A percentile compares a stretch with the other conserved stretches of the same genome.
These are phyloP conservation scores for Ricordea florida DNA, from an alignment of 92 coral and sea anemone species.

Conservation along the genomic window DNA sequence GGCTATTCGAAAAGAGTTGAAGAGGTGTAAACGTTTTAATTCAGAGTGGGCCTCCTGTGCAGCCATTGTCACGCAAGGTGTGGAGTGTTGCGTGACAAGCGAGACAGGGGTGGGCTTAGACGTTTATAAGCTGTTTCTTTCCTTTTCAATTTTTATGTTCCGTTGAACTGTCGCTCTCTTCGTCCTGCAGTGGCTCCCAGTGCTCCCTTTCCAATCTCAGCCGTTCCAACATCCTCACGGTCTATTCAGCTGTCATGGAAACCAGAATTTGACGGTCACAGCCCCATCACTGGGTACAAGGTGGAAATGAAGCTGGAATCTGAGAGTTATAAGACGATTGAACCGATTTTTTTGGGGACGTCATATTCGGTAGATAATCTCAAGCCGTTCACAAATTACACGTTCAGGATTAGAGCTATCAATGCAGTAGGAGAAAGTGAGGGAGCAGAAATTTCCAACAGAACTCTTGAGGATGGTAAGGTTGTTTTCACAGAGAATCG, in stretches of 20 bases:
- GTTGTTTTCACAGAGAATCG: no score
- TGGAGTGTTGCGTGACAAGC: no score
- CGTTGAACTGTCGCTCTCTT: background rate
- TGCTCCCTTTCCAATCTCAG: conserved; percentile 56
- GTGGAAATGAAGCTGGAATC: conserved; percentile 46
- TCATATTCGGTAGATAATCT: conserved; percentile 47
- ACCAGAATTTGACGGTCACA: conserved; percentile 88
- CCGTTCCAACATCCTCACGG: conserved; percentile 65
- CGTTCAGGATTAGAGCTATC: conserved; percentile 60
- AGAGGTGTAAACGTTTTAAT: no score
- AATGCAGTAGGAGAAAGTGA: conserved; percentile 78
- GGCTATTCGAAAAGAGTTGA: no score
- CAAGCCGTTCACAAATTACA: conserved; percentile 69
- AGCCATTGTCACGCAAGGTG: no score
- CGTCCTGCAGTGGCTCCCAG: conserved; percentile 76
- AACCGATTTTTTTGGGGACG: conserved; percentile 8
- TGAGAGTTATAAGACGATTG: background rate
- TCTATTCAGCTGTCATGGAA: conserved; percentile 84
- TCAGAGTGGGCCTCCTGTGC: no score
- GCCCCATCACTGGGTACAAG: conserved; percentile 74
- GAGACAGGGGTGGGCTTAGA: background rate
- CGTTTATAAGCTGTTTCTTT: background rate
- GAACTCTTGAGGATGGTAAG: conserved; percentile 82
- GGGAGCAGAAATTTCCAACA: conserved; percentile 43
- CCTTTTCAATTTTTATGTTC: background rate